Evolutionary conservation across 2,113 vertebrate species (phyloP).

Genomic region (Pachycephala philippinensis): DNA sequence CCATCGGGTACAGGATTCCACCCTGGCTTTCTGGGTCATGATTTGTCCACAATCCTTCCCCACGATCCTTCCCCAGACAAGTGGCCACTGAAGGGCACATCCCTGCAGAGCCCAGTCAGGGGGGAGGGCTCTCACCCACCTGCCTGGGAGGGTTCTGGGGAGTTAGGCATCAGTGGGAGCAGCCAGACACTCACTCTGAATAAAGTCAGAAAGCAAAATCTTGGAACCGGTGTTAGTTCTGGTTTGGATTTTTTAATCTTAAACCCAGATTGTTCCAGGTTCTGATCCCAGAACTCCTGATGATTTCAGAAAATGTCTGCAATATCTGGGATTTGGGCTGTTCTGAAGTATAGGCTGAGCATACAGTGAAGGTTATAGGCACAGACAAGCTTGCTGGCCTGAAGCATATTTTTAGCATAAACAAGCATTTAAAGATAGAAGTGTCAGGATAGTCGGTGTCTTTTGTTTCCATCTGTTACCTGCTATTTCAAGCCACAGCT

Average conservation of each 20-base stretch:
- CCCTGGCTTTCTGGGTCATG: background rate
- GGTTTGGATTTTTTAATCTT: background rate
- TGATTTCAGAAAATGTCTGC: background rate
- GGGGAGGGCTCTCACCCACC: background rate
- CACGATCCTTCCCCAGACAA: background rate
- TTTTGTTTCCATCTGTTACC: conserved; percentile 59
- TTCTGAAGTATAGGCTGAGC: background rate
- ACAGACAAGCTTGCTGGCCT: background rate
- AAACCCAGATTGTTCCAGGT: background rate
- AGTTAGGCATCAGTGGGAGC: background rate
- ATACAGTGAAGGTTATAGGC: background rate
- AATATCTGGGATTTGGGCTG: background rate
- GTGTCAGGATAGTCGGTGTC: background rate
- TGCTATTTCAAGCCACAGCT: conserved; percentile 35
- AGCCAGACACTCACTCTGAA: background rate
- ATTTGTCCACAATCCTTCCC: background rate
- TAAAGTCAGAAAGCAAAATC: background rate
- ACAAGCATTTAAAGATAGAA: conserved; percentile 65
- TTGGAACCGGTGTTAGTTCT: background rate
- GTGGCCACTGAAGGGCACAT: background rate
- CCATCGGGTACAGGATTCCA: background rate
- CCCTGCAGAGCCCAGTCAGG: background rate
- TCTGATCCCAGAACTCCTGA: background rate
- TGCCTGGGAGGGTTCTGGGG: background rate
- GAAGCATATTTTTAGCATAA: conserved; percentile 61